Evolutionary conservation across 2,113 vertebrate species (phyloP).

Genomic region (Desmodus rotundus): DNA sequence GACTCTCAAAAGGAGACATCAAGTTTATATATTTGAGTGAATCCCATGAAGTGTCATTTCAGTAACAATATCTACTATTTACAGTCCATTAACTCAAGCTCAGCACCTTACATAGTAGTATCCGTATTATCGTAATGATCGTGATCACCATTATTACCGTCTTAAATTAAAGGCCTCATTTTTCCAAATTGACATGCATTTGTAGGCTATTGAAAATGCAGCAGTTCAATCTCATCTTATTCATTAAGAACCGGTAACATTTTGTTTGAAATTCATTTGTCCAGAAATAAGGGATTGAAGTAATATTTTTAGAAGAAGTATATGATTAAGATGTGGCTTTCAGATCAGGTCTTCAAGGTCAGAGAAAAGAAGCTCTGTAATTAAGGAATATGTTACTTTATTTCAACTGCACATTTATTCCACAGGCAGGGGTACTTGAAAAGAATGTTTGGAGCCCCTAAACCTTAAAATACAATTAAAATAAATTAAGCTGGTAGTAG

Average conservation of each 20-base stretch:
- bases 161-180: neutral
- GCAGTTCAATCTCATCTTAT: neutral
- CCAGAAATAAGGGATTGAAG: neutral
- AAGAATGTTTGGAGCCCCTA: neutral
- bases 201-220: neutral
- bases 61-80: neutral
- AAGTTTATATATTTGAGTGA: neutral
- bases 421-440: neutral
- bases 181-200: neutral
- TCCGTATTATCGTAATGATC: neutral
- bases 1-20: neutral
- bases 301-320: neutral
- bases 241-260: neutral
- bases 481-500: neutral
- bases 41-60: neutral
- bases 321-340: neutral
- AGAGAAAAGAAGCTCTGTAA: neutral
- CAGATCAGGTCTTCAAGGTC: neutral
- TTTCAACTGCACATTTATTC: neutral
- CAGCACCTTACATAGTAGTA: neutral
- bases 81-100: neutral
- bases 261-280: neutral
- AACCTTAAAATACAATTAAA: neutral
- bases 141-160: neutral
- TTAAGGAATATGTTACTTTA: neutral